phyloP scores from a whole-genome alignment of 2,797 vertebrate species.

The Tiaroga cobitis region DNA sequence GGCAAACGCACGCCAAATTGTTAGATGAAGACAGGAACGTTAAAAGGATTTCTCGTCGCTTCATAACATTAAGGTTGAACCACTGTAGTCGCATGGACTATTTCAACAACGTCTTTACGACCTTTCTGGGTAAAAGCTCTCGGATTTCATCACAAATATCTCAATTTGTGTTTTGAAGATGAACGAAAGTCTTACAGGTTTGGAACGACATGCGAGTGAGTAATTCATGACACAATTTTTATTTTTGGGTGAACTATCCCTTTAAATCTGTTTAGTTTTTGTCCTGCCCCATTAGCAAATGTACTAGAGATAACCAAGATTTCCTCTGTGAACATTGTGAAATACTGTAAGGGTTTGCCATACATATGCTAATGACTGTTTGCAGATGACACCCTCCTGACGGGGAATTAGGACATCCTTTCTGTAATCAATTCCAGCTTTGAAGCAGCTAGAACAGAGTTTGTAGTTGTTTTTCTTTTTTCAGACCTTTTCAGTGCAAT shows the following conservation, averaged over 20 bases:
- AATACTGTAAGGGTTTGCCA: not conserved
- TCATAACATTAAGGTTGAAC: too few species aligned
- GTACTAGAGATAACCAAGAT: not conserved
- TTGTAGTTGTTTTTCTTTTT: not conserved
- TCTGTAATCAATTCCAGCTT: not conserved
- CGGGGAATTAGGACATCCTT: constrained; percentile 36
- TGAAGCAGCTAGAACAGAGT: not conserved
- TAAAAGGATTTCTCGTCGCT: too few species aligned
- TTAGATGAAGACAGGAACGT: not conserved
- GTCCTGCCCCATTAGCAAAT: not conserved
- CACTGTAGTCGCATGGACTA: too few species aligned
- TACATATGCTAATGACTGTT: not conserved
- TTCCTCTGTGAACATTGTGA: not conserved
- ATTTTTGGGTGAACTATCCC: too few species aligned
- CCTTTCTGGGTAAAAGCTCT: too few species aligned
- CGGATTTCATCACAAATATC: too few species aligned
- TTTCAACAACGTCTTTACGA: too few species aligned
- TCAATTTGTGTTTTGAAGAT: too few species aligned
- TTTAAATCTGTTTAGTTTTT: not conserved
- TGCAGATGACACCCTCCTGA: not conserved
- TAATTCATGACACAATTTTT: too few species aligned
- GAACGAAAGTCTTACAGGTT: too few species aligned
- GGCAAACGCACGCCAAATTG: not conserved
- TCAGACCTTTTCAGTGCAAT: not conserved
- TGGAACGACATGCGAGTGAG: too few species aligned